These are phyloP conservation scores for Anseranas semipalmata DNA, from an alignment of 2,113 vertebrate species.

Conservation along the genomic window DNA sequence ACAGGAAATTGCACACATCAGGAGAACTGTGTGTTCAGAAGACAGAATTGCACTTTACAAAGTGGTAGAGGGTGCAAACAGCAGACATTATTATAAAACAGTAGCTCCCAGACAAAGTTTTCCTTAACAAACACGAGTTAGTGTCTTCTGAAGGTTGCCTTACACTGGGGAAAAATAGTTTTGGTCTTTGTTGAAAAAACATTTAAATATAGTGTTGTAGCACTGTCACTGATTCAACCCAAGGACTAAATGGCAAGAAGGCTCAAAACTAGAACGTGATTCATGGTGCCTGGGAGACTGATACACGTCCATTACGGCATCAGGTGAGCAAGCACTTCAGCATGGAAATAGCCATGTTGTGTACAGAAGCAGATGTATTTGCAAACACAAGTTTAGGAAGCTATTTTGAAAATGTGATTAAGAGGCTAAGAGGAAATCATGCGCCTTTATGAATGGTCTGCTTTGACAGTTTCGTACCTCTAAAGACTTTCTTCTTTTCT, in stretches of 20 bases:
- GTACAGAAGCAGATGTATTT: not conserved
- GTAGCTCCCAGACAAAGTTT: not conserved
- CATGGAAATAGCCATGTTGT: not conserved
- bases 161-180: not conserved
- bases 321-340: not conserved
- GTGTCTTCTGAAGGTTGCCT: not conserved
- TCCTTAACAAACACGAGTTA: not conserved
- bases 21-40: not conserved
- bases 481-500: constrained; percentile 71
- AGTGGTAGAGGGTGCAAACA: not conserved
- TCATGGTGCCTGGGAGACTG: not conserved
- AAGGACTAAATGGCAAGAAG: not conserved
- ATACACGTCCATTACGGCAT: rapidly evolving
- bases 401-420: not conserved
- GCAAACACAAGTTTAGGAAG: not conserved
- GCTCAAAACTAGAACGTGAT: not conserved
- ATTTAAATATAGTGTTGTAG: not conserved
- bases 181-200: not conserved
- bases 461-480: constrained; percentile 65
- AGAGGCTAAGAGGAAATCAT: constrained; percentile 7
- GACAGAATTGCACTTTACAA: not conserved
- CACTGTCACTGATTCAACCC: not conserved
- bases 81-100: not conserved
- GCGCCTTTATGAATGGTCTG: not conserved
- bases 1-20: not conserved